Evolutionary conservation across 92 coral and sea anemone species (phyloP), one percentile per base, ranked within the genome.

Genomic region (Actinernus sp.): DNA sequence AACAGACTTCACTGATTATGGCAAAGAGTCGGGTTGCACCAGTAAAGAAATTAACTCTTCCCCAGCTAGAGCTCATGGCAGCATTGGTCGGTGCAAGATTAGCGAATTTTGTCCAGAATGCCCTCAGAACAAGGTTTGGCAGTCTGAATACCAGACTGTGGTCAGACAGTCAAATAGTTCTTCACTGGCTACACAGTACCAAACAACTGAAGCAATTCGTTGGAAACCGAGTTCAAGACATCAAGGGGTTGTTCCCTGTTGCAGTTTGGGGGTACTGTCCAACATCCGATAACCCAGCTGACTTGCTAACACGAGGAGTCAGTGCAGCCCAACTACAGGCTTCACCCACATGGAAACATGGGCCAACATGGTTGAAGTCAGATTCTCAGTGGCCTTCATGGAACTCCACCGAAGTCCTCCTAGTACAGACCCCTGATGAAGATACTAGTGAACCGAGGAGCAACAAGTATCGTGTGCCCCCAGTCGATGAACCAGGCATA

Each of bases 131-230:
- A 31, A 56, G 12, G 22, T 14, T 34, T 14, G 41, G 41, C 8
- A 14, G 14, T 34, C 6, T 34, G 8, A 28, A 25, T 26, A 57
- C 55, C 47, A 25, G 11, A 27, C 23, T 66, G 43, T 77, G 84
- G 84, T 63, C 65, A 27, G 88, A 82, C 48, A 74, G 78, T 45
- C 71, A 74, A 33, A 67, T 83, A n/a, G 84, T 76, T 4, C 68
- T 75, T 27, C 79, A 83, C 41, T 76, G 84, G 79, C 48, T 83
- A 23, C 11, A 50, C 37, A 58, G 66, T 47, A 65, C 39, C 45
- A 78, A 78, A 23, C 31, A 47, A 29, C 36, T 58, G 49, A 49
- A 58, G 17, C 62, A 34, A 21, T 68, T 60, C 65, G 28, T 75
- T 21, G 40, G 5, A 17, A 55, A 26, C 44, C 58, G 87, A 33